These are phyloP conservation scores for Conchocele bisecta DNA, from an alignment of 2,888 invertebrate species.

Conservation along the genomic window DNA sequence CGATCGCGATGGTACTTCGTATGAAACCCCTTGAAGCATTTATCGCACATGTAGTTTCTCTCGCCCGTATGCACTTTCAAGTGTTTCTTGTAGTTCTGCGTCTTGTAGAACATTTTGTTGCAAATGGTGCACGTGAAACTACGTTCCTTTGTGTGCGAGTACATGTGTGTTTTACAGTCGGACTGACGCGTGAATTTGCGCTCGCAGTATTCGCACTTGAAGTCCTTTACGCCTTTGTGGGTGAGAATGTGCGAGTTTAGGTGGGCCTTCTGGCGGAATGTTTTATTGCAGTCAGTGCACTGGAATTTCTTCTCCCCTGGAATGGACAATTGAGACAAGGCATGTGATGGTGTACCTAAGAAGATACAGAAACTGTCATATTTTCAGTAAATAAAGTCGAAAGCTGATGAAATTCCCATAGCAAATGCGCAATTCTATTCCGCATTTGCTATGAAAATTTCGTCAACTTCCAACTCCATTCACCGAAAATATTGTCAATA, in stretches of 20 bases:
- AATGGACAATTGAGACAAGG: no score
- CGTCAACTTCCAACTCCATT: no score
- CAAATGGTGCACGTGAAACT: constrained; percentile 69
- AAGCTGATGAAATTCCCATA: no score
- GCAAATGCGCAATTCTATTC: no score
- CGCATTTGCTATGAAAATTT: no score
- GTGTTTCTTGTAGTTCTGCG: constrained; percentile 75
- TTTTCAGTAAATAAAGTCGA: no score
- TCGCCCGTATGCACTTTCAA: constrained; percentile 73
- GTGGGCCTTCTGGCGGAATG: constrained; percentile 79
- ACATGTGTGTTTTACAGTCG: constrained; percentile 74
- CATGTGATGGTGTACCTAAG: no score
- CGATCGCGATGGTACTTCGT: constrained; percentile 74
- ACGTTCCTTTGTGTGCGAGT: constrained; percentile 74
- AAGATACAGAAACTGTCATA: no score
- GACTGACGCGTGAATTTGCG: constrained; percentile 71
- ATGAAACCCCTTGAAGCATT: constrained; percentile 72
- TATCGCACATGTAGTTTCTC: constrained; percentile 68
- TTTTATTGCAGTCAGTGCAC: constrained; percentile 71
- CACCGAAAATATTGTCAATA: no score
- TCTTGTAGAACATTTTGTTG: constrained; percentile 73
- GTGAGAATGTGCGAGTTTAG: constrained; percentile 71
- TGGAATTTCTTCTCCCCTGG: constrained; percentile 70
- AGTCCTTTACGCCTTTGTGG: constrained; percentile 73
- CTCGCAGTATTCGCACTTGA: constrained; percentile 74